These are phyloP conservation scores for Himalopsyche tibetana DNA, from an alignment of 2,888 invertebrate genomes.

Conservation along the genomic window DNA sequence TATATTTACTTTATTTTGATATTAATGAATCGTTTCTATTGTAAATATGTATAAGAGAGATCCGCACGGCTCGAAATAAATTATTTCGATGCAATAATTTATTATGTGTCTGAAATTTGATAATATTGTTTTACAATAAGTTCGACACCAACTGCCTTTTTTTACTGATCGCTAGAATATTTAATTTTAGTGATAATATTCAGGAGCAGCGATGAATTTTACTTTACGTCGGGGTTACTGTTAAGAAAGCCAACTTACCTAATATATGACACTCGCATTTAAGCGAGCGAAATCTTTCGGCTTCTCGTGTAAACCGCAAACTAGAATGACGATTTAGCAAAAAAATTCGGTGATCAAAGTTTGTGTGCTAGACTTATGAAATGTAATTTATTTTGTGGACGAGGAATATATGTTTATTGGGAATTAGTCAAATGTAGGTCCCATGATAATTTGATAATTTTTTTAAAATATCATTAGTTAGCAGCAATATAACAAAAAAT, in stretches of 20 bases:
- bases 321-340: slow-evolving; percentile 40
- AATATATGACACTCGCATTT: slow-evolving; percentile 28
- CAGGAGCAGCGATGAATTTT: slow-evolving; percentile 17
- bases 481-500: slow-evolving; percentile 49
- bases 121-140: slow-evolving; percentile 19
- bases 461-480: slow-evolving; percentile 44
- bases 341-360: slow-evolving; percentile 46
- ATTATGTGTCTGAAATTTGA: slow-evolving; percentile 22
- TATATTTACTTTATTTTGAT: slow-evolving; percentile 40
- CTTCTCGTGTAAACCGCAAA: slow-evolving; percentile 29
- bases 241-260: slow-evolving; percentile 48
- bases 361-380: slow-evolving; percentile 58
- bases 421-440: slow-evolving; percentile 61
- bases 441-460: slow-evolving; percentile 56
- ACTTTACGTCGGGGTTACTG: neutral
- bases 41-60: slow-evolving; percentile 9
- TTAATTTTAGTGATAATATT: slow-evolving; percentile 33
- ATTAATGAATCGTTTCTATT: slow-evolving; percentile 1
- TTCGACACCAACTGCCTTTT: slow-evolving; percentile 32
- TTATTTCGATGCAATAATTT: slow-evolving; percentile 6
- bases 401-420: slow-evolving; percentile 55
- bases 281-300: neutral
- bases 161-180: slow-evolving; percentile 39
- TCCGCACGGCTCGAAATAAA: neutral
- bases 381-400: slow-evolving; percentile 60